A percentile compares a stretch with the other conserved stretches of the same genome.
Evolutionary conservation across 2,797 vertebrate species (phyloP).

Genomic region (Malacoraja senta): DNA sequence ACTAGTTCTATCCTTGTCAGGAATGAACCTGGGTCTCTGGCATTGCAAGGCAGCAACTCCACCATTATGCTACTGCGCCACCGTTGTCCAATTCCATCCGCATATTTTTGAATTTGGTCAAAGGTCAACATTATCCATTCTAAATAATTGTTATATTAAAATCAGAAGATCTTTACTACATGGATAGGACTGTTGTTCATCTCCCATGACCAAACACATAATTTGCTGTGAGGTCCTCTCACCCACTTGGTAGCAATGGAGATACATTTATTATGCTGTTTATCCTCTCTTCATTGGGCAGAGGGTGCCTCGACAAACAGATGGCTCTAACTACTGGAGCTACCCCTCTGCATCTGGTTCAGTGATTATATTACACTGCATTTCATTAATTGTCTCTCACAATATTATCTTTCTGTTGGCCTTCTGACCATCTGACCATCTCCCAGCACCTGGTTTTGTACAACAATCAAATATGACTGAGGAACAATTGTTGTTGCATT

Average conservation of each 20-base stretch:
- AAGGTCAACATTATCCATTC: neutral
- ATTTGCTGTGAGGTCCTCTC: neutral
- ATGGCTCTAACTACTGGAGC: neutral
- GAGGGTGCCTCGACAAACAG: no score
- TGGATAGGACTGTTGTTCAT: neutral
- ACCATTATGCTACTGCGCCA: no score
- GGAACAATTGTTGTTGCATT: neutral
- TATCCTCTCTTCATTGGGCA: neutral
- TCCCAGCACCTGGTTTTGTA: neutral
- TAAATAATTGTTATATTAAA: neutral
- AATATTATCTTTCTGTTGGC: neutral
- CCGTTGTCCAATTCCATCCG: neutral
- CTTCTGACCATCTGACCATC: neutral
- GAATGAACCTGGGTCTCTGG: no score
- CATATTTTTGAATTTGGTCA: neutral
- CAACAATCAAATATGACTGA: neutral
- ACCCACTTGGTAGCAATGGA: neutral
- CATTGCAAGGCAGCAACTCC: no score
- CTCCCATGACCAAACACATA: neutral
- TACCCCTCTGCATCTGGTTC: neutral
- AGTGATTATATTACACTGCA: neutral
- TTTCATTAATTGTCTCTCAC: neutral
- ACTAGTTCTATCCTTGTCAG: no score
- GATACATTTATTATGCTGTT: neutral
- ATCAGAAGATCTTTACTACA: neutral